Percentiles rank a stretch among this genome's conserved stretches.
These are phyloP conservation scores for Corynorhinus townsendii DNA, from an alignment of 2,113 vertebrate species.

Conservation along the genomic window DNA sequence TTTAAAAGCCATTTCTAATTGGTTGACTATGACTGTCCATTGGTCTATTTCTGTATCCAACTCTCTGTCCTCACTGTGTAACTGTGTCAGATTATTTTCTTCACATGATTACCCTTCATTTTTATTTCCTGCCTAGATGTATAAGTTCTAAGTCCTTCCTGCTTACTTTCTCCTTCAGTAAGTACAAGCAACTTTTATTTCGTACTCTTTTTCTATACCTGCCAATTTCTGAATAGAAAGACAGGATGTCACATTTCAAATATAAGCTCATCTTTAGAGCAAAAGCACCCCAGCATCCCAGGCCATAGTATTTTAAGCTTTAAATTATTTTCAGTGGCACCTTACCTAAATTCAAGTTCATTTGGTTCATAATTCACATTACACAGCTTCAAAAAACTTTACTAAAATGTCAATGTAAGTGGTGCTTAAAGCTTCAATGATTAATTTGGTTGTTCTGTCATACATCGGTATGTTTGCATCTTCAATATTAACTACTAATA, in stretches of 20 bases:
- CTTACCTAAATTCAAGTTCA: background rate
- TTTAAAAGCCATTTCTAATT: constrained; percentile 15
- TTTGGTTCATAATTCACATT: background rate
- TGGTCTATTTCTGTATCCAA: background rate
- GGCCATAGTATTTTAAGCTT: background rate
- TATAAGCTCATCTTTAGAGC: background rate
- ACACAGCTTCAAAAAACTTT: background rate
- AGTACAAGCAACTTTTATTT: background rate
- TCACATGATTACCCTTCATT: constrained; percentile 1
- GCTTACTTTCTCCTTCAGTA: background rate
- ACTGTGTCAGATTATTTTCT: constrained; percentile 22
- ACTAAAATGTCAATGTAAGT: background rate
- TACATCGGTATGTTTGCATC: background rate
- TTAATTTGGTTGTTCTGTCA: background rate
- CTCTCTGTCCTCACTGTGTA: background rate
- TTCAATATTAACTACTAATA: background rate
- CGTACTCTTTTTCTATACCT: background rate
- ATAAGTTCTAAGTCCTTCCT: background rate
- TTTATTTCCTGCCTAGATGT: constrained; percentile 34
- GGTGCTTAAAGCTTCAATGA: background rate
- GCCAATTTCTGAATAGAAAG: background rate
- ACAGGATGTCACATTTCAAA: background rate
- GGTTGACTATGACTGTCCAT: background rate
- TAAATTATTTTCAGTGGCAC: background rate
- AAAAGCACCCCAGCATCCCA: background rate